Base-by-base conservation (phyloP, 1,140 invertebrate species). In the Pseudomyrmex gracilis region DNA sequence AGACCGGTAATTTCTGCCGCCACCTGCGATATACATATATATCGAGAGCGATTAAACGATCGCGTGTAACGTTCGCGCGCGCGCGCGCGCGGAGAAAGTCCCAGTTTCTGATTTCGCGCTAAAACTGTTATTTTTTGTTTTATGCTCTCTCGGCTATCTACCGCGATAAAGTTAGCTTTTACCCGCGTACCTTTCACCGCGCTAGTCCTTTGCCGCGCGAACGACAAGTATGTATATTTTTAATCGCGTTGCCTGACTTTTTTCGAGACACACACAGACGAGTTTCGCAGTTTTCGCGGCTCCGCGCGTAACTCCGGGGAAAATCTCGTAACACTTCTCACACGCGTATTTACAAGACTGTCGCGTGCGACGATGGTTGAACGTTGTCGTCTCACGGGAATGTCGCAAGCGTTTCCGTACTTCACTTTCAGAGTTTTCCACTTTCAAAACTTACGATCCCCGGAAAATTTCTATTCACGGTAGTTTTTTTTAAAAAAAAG, bases 271-370 rank as follows among this genome's bases (percentile, higher is more conserved):
- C 15, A 15, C n/a, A n/a, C n/a, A 13, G 63, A 15, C 57, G 70
- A 78, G 5, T 17, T 78, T 78, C 51, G 20, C 74, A 67, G 61
- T n/a, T n/a, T n/a, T n/a, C n/a, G n/a, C 34, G 10, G 12, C n/a
- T 10, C 13, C 4, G 43, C 20, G 24, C 61, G 49, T 55, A 68
- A 67, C 24, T n/a, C 15, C 5, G 34, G 43, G 51, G 15, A 64
- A 78, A 70, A 78, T 78, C 7, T 57, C 76, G 51, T 24, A 70
- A 68, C 15, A 70, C 10, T 77, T 67, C 49, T 68, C 67, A 53
- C 47, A 53, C 20, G 7, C 15, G 22, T n/a, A n/a, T n/a, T n/a
- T n/a, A 22, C 17, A 24, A 66, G 60, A 55, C 13, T 55, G 55
- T 77, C 34, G 34, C 74, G 64, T 77, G 61, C 74, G 34, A 34